Base-by-base conservation (phyloP, 1,140 invertebrate species). In the Danaus melanippus region DNA sequence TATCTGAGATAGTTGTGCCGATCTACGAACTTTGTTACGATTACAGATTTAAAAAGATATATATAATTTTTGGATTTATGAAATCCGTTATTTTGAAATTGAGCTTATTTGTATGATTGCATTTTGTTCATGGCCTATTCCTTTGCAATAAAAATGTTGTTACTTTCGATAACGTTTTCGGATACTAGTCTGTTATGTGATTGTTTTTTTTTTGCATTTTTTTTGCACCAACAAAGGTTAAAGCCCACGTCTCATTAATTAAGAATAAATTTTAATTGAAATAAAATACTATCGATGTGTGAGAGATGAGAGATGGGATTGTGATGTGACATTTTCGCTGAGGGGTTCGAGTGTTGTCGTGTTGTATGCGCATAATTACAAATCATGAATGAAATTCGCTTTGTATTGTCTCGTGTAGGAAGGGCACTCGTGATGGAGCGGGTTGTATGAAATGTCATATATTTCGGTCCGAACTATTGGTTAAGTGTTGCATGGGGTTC, bases 101-200 rank as follows among this genome's bases (percentile, higher is more conserved):
- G 78, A 79, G 79, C 79, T 80, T 81, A 71, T 69, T 76, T 74
- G 67, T 77, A 67, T 77, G 67, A 78, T 75, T 69, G 74, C 71
- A 71, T 81, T 81, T 70, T 67, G 69, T 78, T 77, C 68, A 71
- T 80, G 79, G 72, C 80, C 76, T 82, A 80, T 83, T 32, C 76
- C 78, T 76, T 73, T 76, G 73, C 73, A 76, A 75, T 79, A 68
- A 74, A 67, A 65, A 75, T 74, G 74, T 75, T 80, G 64, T 78
- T 74, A 77, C 74, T 77, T 80, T 82, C 67, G 71, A 77, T 78
- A 74, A 71, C 58, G 72, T 86, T 80, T 83, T 82, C 71, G 77
- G 71, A 81, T 81, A 83, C 84, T 86, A 85, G 84, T 86, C 81
- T 83, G 81, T 83, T 77, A 80, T 79, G 79, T 86, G 79, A 84